Conservation (phyloP, 2,113 vertebrate genomes). For the Eretmochelys imbricata region DNA sequence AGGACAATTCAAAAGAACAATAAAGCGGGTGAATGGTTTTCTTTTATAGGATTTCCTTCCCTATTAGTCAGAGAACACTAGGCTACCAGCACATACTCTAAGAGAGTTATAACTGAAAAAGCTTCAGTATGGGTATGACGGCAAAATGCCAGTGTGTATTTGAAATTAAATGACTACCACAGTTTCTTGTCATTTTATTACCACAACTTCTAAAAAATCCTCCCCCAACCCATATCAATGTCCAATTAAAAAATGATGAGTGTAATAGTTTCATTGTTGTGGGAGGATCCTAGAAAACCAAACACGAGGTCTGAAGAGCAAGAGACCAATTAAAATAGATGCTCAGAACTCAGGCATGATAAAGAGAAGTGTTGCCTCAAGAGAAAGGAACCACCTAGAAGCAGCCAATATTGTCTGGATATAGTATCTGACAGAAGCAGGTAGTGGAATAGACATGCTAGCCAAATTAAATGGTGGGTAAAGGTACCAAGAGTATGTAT, state of each 20-base stretch:
- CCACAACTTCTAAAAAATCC: no score
- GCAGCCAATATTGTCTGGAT: not conserved
- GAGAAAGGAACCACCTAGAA: not conserved
- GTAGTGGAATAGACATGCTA: not conserved
- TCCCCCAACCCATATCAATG: not conserved
- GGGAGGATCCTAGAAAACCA: not conserved
- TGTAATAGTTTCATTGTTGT: not conserved
- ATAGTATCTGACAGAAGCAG: not conserved
- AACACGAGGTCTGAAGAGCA: not conserved
- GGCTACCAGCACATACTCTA: not conserved
- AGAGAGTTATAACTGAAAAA: not conserved
- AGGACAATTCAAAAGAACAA: not conserved
- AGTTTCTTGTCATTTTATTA: no score
- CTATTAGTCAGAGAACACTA: not conserved
- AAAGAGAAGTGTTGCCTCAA: not conserved
- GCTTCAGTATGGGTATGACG: not conserved
- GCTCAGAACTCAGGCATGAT: not conserved
- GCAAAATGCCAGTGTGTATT: not conserved
- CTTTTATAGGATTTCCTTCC: not conserved
- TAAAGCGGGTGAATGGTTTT: not conserved
- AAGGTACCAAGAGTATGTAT: not conserved
- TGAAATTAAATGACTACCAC: not conserved
- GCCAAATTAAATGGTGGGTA: not conserved
- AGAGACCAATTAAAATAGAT: not conserved
- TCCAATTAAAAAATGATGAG: not conserved